Conservation (phyloP, 1,140 invertebrate species). For the Drosophila willistoni region DNA sequence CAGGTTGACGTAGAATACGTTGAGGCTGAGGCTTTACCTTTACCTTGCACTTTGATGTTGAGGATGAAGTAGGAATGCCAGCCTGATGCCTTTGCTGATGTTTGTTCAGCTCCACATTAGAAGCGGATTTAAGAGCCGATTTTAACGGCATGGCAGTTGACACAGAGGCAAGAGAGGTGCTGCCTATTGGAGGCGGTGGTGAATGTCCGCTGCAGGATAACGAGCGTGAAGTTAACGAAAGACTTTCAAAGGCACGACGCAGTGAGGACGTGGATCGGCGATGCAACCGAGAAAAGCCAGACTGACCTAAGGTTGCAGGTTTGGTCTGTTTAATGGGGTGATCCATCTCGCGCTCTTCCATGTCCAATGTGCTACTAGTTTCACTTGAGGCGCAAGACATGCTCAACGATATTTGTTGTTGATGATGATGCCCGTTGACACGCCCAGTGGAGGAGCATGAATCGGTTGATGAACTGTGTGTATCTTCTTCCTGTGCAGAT, state of each 20-base stretch:
- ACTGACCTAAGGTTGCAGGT: conserved; percentile 42
- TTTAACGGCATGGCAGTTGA: conserved; percentile 56
- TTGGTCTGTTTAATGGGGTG: conserved; percentile 43
- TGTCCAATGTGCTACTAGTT: conserved; percentile 84
- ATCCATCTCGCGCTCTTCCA: conserved; percentile 59
- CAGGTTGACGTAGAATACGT: conserved; percentile 88
- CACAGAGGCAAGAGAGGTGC: conserved; percentile 14
- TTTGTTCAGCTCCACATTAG: conserved; percentile 64
- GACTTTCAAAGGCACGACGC: conserved; percentile 88
- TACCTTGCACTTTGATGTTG: conserved; percentile 47
- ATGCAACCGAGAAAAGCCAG: conserved; percentile 84
- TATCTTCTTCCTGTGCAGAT: conserved; percentile 83
- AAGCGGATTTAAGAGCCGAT: conserved; percentile 75
- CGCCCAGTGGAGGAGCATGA: conserved; percentile 84
- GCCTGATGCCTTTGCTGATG: conserved; percentile 41
- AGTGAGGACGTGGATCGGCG: conserved; percentile 87
- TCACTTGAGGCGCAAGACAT: conserved; percentile 86
- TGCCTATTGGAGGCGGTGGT: conserved; percentile 59
- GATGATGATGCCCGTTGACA: conserved; percentile 60
- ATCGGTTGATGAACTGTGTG: conserved; percentile 85
- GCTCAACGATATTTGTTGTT: conserved; percentile 83
- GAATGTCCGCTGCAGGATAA: conserved; percentile 86
- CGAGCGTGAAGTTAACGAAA: conserved; percentile 86
- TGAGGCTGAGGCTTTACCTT: conserved; percentile 86
- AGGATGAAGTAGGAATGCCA: conserved; percentile 28